Base-by-base conservation (phyloP, 2,797 vertebrate species). In the Streptopelia turtur region DNA sequence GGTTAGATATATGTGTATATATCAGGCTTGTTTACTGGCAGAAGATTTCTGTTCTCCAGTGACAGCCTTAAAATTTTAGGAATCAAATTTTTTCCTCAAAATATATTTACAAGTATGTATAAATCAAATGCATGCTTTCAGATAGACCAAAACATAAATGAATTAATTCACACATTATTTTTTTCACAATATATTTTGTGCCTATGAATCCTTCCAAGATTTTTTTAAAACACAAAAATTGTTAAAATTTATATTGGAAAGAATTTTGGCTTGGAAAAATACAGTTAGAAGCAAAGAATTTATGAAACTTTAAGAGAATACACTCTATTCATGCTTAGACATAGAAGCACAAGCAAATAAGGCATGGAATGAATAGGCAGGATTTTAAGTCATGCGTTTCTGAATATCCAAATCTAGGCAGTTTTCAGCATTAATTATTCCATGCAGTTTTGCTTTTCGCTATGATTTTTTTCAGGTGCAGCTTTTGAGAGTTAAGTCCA, bases 221-320 rank as follows among this genome's bases (percentile, higher is more conserved):
- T 94, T 96, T 84, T 96, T 69, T 94, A 94, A 95, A 89, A 31
- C 27, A 50, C 16, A 95, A 93, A 96, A 96, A 95, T 53, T 83
- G 31, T 94, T 95, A 94, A 95, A 96, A 91, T 90, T 91, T 92
- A 78, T 24, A 27, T 91, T 91, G 47, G 50, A 93, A 93, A 95
- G 74, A 96, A 87, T 96, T 82, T 96, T 82, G 70, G 28, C 31
- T 92, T 79, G 77, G 59, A 96, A 94, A 95, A 85, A 70, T 89
- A 90, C 4, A 82, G 53, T 56, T 89, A 93, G 84, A 95, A 91
- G 63, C 24, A 91, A 96, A 92, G 72, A 87, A 13, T 71, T 92
- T 14, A 81, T 71, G 39, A 89, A 95, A 97, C 25, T 94, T 93
- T 93, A 86, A 83, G 90, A 90, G 57, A 90, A 92, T 74, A 85